phyloP scores from a whole-genome alignment of 2,888 invertebrate species.

The Thereva unica region DNA sequence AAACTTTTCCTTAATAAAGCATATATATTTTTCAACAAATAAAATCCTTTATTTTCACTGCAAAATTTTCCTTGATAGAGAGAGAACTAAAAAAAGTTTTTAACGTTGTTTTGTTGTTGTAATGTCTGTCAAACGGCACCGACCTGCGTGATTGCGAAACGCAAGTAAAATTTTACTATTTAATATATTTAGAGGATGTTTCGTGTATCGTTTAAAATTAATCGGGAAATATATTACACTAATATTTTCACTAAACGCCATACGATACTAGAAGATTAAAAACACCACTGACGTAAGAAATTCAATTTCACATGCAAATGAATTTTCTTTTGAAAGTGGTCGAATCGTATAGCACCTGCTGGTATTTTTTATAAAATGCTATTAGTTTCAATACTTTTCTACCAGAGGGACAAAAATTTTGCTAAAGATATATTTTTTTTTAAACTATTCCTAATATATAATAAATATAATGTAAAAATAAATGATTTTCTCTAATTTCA shows the following conservation, averaged over 20 bases:
- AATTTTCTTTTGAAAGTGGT: background rate
- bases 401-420: too few species aligned
- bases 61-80: slow-evolving; percentile 6
- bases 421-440: background rate
- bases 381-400: background rate
- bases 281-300: slow-evolving; percentile 24
- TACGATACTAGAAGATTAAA: slow-evolving; percentile 1
- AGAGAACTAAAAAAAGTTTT: slow-evolving; percentile 6
- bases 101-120: slow-evolving; percentile 17
- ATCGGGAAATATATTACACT: background rate
- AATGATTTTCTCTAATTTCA: background rate
- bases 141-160: slow-evolving; percentile 12
- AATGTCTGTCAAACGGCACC: slow-evolving; percentile 14
- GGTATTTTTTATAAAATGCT: background rate
- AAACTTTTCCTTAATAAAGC: background rate
- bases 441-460: slow-evolving; percentile 3
- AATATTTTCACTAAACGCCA: slow-evolving; percentile 2
- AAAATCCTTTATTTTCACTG: background rate
- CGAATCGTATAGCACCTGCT: slow-evolving; percentile 4
- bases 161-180: background rate
- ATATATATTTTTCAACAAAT: slow-evolving; percentile 1
- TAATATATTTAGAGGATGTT: background rate
- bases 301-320: slow-evolving; percentile 8
- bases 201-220: background rate
- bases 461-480: slow-evolving; percentile 5